Percentiles rank a stretch among this genome's conserved stretches.
These are phyloP conservation scores for Montipora cactus DNA, from an alignment of 64 coral and sea anemone genomes.

Conservation along the genomic window DNA sequence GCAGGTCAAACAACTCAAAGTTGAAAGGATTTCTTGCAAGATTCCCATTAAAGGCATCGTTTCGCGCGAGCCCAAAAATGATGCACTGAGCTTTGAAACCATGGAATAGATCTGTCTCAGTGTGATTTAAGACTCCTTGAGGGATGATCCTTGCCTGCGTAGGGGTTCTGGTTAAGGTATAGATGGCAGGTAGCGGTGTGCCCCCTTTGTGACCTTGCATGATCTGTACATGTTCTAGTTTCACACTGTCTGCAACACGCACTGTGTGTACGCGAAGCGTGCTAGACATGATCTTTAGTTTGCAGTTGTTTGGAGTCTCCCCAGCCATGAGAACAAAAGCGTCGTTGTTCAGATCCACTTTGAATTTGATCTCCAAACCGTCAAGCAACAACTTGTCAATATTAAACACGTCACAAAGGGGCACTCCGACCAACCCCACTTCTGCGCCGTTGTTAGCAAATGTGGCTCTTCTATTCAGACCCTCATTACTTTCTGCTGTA, in stretches of 20 bases:
- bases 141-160: background rate
- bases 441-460: slow-evolving; percentile 34
- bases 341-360: background rate
- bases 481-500: too few species aligned
- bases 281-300: background rate
- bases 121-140: background rate
- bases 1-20: background rate
- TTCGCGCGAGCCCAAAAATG: slow-evolving; percentile 14
- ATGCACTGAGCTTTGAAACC: background rate
- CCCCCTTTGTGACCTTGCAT: background rate
- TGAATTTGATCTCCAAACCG: background rate
- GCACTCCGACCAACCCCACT: slow-evolving; percentile 35
- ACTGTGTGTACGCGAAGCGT: background rate
- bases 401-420: slow-evolving; percentile 52
- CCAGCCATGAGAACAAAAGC: background rate
- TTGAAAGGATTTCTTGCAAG: too few species aligned
- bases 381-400: background rate
- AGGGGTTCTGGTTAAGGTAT: background rate
- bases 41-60: background rate
- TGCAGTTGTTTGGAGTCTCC: too few species aligned
- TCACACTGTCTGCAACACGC: background rate
- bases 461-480: slow-evolving; percentile 12
- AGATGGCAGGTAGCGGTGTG: background rate
- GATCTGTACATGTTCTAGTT: background rate
- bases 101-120: background rate